Conservation (phyloP, 1,140 invertebrate species). For the Drosophila pandora region DNA sequence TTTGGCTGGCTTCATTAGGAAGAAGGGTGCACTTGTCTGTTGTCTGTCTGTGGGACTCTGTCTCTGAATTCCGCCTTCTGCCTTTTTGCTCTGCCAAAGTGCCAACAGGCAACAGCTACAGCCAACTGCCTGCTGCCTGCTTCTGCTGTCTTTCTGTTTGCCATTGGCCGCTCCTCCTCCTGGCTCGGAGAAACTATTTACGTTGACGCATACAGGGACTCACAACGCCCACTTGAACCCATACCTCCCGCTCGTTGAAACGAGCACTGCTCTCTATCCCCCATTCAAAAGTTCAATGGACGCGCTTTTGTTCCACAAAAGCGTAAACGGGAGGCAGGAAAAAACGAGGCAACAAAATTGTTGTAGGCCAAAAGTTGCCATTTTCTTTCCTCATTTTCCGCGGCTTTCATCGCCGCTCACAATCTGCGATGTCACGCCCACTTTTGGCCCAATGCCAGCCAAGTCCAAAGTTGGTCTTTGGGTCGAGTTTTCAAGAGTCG, state of each 20-base stretch:
- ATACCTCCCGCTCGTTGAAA: no score
- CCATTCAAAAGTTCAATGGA: conserved; percentile 65
- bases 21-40: conserved; percentile 66
- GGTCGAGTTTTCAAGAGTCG: conserved; percentile 46
- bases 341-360: conserved; percentile 10
- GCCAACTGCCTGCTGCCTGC: conserved; percentile 41
- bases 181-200: conserved; percentile 62
- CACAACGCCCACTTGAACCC: conserved; percentile 59
- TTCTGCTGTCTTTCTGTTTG: conserved; percentile 44
- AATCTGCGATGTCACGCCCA: conserved; percentile 50
- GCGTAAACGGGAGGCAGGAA: neutral
- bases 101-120: conserved; percentile 18
- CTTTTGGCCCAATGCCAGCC: conserved; percentile 33
- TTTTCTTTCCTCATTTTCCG: conserved; percentile 65
- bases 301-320: conserved; percentile 65
- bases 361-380: conserved; percentile 68
- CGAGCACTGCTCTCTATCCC: conserved; percentile 12
- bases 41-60: conserved; percentile 50
- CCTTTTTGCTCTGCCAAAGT: conserved; percentile 49
- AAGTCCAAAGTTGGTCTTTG: conserved; percentile 76
- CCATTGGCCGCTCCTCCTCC: conserved; percentile 28
- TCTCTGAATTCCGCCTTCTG: conserved; percentile 7
- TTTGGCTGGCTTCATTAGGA: conserved; percentile 76
- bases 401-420: conserved; percentile 53
- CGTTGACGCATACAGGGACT: conserved; percentile 44